Base-by-base conservation (phyloP, 1,140 invertebrate species). In the Tetramorium alpestre region DNA sequence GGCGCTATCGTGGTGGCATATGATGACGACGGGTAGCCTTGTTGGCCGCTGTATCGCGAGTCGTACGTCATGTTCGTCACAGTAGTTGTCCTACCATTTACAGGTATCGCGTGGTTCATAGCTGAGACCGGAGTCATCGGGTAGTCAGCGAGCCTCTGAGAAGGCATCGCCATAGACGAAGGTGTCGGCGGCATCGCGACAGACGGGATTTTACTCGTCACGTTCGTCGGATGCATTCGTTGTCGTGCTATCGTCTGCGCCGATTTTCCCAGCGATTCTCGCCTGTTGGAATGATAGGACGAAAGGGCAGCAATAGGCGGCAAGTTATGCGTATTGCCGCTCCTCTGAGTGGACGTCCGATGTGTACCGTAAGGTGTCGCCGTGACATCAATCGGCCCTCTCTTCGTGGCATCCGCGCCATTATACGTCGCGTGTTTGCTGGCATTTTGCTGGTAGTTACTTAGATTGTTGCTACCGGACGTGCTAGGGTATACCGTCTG, bases 231-330 rank as follows among this genome's bases (percentile, higher is more conserved):
- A 18, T 92, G 91, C 4, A 73, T 60, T 28, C 92, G 89, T 60
- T 92, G 92, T 67, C 93, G 88, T 3, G 44, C 18, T 7, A 82
- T 65, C 47, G 91, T 87, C 47, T 94, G 94, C 18, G 88, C 90
- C 49, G 94, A 94, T 11, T 85, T 87, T 5, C 54, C 25, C 28
- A 84, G 7, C 7, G 89, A 73, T 54, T 95, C 95, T 33, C 86
- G 91, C 85, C 94, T 93, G 85, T 93, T 95, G 58, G 94, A 93
- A 91, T 95, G 95, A 85, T 96, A 96, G 76, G 94, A 95, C 5
- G 96, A 96, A 1, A 96, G 91, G 0, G 95, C 93, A 6, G 94
- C 95, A 33, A 96, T 96, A 0, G 96, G 95, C 6, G 96, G 96
- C 33, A 96, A 89, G 86, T 96, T 96, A 92, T 96, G 96, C 65